phyloP scores from a whole-genome alignment of 2,797 vertebrate genomes.

The Poecile montanus region DNA sequence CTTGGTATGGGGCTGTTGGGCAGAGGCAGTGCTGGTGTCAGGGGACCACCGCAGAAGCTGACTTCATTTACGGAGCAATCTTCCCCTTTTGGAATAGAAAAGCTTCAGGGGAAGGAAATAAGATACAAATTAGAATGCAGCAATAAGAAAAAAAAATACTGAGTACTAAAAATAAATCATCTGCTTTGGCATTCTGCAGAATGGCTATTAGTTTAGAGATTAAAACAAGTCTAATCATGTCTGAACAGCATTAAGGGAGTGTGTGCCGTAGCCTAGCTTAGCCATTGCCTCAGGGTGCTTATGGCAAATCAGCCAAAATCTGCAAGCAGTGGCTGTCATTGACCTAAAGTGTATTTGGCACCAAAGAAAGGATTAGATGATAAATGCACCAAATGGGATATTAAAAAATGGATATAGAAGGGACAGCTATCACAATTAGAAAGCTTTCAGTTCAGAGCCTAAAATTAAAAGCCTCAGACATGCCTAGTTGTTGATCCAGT shows the following conservation, averaged over 20 bases:
- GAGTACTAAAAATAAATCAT: neutral
- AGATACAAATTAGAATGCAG: neutral
- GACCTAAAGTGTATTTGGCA: neutral
- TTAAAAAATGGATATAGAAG: neutral
- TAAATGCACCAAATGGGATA: neutral
- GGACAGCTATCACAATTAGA: neutral
- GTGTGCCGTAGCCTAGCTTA: neutral
- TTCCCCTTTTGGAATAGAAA: neutral
- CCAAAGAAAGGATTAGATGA: neutral
- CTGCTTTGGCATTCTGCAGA: neutral
- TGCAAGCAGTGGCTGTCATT: neutral
- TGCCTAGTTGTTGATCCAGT: neutral
- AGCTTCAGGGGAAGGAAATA: neutral
- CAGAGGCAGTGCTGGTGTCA: neutral
- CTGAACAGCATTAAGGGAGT: neutral
- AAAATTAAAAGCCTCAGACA: neutral
- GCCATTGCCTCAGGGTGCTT: neutral
- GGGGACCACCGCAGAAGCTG: neutral
- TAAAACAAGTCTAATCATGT: neutral
- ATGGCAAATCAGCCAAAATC: neutral
- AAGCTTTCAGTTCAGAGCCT: neutral
- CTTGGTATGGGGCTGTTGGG: neutral
- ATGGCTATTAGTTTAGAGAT: neutral
- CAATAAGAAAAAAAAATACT: neutral
- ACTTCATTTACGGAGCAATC: neutral